Evolutionary conservation across 2,797 vertebrate genomes (phyloP).

Genomic region (Epinephelus coioides): DNA sequence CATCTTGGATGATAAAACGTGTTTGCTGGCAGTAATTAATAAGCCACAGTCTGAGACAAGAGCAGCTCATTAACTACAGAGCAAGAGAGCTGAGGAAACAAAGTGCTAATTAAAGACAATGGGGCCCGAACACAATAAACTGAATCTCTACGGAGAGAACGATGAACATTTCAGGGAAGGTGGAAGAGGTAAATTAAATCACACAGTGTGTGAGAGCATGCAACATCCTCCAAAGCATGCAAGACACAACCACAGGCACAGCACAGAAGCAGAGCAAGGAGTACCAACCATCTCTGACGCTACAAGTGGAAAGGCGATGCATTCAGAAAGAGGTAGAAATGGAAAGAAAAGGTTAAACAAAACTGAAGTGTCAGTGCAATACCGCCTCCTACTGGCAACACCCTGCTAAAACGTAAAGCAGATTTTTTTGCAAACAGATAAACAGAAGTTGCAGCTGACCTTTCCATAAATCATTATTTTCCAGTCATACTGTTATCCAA

Average conservation of each 20-base stretch:
- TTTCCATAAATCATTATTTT: constrained; percentile 1
- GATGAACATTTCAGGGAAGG: not conserved
- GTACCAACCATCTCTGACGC: constrained; percentile 99
- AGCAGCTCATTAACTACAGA: constrained; percentile 10
- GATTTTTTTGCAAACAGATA: not conserved
- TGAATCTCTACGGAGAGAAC: not conserved
- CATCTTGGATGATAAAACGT: not conserved
- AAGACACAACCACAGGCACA: constrained; percentile 18
- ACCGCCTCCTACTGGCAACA: constrained; percentile 64
- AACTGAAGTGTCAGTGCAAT: constrained; percentile 17
- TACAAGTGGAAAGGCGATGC: constrained; percentile 80
- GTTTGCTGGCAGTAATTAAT: constrained; percentile 4
- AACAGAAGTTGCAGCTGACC: not conserved
- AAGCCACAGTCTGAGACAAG: not conserved
- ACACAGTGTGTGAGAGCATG: constrained; percentile 15
- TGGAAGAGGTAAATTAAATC: not conserved
- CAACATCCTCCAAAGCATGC: constrained; percentile 39
- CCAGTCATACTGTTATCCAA: not conserved
- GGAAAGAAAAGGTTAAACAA: constrained; percentile 23
- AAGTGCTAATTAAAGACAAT: not conserved
- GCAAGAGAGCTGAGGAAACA: not conserved
- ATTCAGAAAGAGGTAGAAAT: constrained; percentile 61
- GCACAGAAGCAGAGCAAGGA: constrained; percentile 45
- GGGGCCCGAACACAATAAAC: not conserved
- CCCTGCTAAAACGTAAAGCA: not conserved